Conservation (phyloP, 1,140 invertebrate species). For the Ylistrum balloti region DNA sequence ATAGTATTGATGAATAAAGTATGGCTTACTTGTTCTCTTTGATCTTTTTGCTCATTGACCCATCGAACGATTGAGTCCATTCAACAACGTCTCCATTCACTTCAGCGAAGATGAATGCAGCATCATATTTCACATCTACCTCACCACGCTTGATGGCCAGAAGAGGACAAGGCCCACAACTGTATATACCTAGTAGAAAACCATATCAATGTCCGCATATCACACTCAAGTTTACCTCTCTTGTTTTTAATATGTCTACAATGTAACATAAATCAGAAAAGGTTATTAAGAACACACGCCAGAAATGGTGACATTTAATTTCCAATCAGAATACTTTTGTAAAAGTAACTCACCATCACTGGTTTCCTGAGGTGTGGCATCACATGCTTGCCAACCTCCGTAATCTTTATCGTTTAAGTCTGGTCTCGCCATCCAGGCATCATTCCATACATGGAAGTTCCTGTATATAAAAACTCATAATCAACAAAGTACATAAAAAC, state of each 20-base stretch:
- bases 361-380: conserved; percentile 89
- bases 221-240: no score
- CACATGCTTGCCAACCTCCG: conserved; percentile 90
- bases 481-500: no score
- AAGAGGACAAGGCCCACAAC: conserved; percentile 86
- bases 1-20: no score
- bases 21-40: conserved; percentile 54
- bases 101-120: conserved; percentile 89
- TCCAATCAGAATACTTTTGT: no score
- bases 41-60: conserved; percentile 65
- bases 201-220: neutral
- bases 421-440: conserved; percentile 94
- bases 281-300: no score
- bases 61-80: conserved; percentile 73
- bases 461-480: conserved; percentile 62
- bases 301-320: no score
- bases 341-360: conserved; percentile 82
- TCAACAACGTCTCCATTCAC: conserved; percentile 90
- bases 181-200: conserved; percentile 82
- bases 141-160: conserved; percentile 88
- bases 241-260: no score
- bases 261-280: no score
- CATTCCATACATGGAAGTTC: conserved; percentile 98
- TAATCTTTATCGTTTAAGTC: conserved; percentile 90
- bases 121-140: conserved; percentile 88